These are phyloP conservation scores for Iphiclides podalirius DNA, from an alignment of 2,888 invertebrate genomes.

Conservation along the genomic window DNA sequence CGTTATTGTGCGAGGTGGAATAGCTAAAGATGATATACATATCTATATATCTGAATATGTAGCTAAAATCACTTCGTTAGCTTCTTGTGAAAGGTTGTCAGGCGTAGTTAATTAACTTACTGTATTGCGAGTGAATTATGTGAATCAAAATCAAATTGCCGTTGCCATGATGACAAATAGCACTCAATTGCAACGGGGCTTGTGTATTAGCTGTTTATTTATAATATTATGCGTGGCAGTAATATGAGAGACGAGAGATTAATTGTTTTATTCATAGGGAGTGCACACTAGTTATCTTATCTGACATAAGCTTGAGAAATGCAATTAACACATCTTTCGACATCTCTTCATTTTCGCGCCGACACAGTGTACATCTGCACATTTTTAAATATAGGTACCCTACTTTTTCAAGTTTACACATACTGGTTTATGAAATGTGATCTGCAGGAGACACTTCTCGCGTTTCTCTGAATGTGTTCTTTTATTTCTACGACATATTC, in stretches of 20 bases:
- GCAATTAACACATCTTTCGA: conserved; percentile 7
- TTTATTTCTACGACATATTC: conserved; percentile 21
- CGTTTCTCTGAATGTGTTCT: conserved; percentile 17
- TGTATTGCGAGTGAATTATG: conserved; percentile 1
- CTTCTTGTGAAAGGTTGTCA: conserved; percentile 1
- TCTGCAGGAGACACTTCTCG: conserved; percentile 12
- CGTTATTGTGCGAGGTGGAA: too few species aligned
- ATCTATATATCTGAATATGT: not conserved
- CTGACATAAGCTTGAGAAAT: conserved; percentile 3
- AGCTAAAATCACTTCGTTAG: not conserved
- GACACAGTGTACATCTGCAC: conserved; percentile 1
- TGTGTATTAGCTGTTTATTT: not conserved
- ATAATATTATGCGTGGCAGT: not conserved
- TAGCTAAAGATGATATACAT: too few species aligned
- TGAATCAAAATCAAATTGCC: not conserved
- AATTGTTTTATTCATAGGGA: not conserved
- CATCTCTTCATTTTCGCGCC: not conserved
- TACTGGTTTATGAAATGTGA: conserved; percentile 11
- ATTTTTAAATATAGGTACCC: conserved; percentile 6
- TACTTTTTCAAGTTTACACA: conserved; percentile 4
- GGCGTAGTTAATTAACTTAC: not conserved
- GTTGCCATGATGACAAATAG: not conserved
- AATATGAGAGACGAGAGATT: not conserved
- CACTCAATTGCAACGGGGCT: not conserved
- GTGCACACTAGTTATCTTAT: not conserved